Base-by-base conservation (phyloP, 2,797 vertebrate species). In the Zenarchopterus dispar region DNA sequence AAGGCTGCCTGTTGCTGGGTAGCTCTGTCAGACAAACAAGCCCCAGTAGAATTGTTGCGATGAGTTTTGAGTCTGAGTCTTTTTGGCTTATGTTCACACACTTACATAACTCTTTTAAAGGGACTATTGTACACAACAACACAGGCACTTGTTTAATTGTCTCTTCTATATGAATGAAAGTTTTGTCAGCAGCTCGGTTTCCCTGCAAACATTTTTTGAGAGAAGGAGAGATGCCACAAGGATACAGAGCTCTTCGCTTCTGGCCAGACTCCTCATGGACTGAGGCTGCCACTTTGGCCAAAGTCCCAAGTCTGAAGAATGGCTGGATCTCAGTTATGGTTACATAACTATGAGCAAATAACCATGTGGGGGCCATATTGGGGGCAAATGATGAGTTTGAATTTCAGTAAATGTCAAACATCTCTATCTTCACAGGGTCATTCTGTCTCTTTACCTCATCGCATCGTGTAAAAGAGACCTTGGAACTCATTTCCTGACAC, bases 51-150 rank as follows among this genome's bases (percentile, higher is more conserved):
- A 44, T 42, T 73, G 59, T 73, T 67, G 52, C 58, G 56, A 63
- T 66, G 54, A 77, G 51, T 62, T 62, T 75, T 55, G 51, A 70
- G 56, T 76, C 66, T 63, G 56, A 77, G 51, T 69, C 59, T 73
- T 77, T 61, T 73, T 70, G 63, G 61, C 70, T 77, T 56, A 60
- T 69, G 67, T 67, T 84, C 62, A 42, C 62, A 56, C 54, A 67
- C 62, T 88, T 86, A 86, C 54, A 56, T 84, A 89, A 89, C 52
- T 18, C 24, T 6, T 56, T 53, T 19, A 74, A 77, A 72, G 62
- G 69, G 55, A 53, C 56, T 17, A 18, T 7, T 54, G 44, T 22
- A 53, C 19, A 36, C 16, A 58, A 59, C 46, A 60, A 73, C 66
- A 75, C 36, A 16, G 19, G 39, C n/a, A 65, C 45, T 52, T 44